These are phyloP conservation scores for Limosa lapponica DNA, from an alignment of 2,797 vertebrate genomes.

Conservation along the genomic window DNA sequence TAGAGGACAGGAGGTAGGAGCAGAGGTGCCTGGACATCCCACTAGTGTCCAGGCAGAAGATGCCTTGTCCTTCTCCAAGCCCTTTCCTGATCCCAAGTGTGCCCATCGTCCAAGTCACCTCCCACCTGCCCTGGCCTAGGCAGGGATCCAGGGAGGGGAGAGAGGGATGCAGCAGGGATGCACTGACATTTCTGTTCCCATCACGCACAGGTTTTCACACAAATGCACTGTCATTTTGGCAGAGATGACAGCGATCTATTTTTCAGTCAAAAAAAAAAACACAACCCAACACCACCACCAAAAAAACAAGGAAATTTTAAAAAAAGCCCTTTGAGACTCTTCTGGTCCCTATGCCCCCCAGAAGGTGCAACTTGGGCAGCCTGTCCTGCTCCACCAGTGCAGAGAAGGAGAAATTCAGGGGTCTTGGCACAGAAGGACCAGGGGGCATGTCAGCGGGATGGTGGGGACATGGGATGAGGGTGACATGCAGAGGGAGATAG, in stretches of 20 bases:
- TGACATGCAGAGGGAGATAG: slow-evolving; percentile 33
- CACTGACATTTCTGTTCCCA: background rate
- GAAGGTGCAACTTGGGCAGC: background rate
- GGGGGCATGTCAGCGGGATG: background rate
- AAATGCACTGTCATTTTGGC: background rate
- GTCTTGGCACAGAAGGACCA: background rate
- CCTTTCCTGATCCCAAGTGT: background rate
- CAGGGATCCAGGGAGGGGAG: background rate
- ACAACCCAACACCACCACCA: background rate
- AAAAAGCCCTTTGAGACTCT: background rate
- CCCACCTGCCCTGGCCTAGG: background rate
- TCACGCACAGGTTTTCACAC: background rate
- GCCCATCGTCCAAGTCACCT: background rate
- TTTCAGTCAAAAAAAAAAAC: background rate
- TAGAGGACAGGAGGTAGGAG: background rate
- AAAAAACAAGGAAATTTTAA: background rate
- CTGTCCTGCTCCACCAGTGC: background rate
- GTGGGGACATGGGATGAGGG: background rate
- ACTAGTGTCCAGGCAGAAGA: background rate
- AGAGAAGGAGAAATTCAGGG: background rate
- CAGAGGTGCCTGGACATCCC: background rate
- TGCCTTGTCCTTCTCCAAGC: background rate
- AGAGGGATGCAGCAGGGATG: background rate
- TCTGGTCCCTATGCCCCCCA: background rate
- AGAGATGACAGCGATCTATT: background rate